Percentiles rank a stretch among this genome's conserved stretches.
phyloP scores from a whole-genome alignment of 2,797 vertebrate species.

The Phoebastria nigripes region DNA sequence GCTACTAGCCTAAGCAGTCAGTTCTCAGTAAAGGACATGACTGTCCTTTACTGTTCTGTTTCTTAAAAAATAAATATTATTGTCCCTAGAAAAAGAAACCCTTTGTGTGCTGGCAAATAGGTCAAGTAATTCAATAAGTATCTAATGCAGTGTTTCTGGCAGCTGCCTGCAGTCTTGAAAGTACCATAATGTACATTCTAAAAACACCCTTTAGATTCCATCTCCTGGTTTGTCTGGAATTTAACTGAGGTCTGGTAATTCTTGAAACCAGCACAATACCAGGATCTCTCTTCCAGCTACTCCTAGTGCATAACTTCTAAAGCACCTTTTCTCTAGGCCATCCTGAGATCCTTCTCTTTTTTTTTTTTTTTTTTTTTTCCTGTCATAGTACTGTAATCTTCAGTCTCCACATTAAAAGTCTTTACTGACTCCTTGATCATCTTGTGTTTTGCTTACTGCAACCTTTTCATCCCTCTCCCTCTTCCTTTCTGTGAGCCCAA shows the following conservation, averaged over 20 bases:
- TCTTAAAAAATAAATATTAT: neutral
- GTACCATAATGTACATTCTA: neutral
- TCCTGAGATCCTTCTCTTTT: neutral
- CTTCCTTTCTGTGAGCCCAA: neutral
- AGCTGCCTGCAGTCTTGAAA: neutral
- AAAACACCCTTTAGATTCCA: neutral
- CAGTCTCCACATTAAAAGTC: neutral
- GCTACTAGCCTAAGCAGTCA: neutral
- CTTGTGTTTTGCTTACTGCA: neutral
- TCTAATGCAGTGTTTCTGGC: neutral
- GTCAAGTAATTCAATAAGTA: neutral
- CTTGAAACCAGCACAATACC: neutral
- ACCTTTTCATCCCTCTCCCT: neutral
- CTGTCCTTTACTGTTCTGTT: neutral
- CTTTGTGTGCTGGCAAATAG: neutral
- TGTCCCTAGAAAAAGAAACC: neutral
- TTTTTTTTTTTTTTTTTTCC: neutral
- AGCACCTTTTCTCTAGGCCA: neutral
- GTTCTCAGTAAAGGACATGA: neutral
- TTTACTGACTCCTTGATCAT: neutral
- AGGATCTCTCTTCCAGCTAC: neutral
- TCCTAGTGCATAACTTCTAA: neutral
- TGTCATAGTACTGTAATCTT: neutral
- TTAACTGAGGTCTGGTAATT: neutral
- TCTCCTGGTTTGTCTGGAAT: neutral